These are phyloP conservation scores for Orbicella faveolata DNA, from an alignment of 64 coral and sea anemone species.

Conservation along the genomic window DNA sequence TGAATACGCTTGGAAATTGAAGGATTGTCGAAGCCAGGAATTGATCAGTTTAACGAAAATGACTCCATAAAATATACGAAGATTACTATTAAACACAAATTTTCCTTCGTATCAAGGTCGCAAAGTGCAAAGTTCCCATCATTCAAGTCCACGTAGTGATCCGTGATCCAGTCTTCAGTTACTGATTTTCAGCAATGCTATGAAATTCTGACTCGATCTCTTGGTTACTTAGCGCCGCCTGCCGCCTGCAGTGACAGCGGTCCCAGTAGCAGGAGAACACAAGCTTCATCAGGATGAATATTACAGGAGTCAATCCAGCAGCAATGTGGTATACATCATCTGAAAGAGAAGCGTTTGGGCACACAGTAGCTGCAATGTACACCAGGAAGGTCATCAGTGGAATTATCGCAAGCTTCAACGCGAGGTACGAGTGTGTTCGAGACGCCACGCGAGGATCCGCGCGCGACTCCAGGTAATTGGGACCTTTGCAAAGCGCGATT, in stretches of 20 bases:
- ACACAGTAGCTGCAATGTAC: constrained; percentile 50
- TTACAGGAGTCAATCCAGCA: constrained; percentile 73
- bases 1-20: too few relatives aligned
- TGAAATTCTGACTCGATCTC: constrained; percentile 6
- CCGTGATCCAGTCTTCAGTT: background rate
- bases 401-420: constrained; percentile 72
- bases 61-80: too few relatives aligned
- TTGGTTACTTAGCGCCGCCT: background rate
- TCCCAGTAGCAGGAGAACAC: constrained; percentile 11
- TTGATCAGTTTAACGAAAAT: too few relatives aligned
- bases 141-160: too few relatives aligned
- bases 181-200: background rate
- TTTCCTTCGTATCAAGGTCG: too few relatives aligned
- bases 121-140: too few relatives aligned
- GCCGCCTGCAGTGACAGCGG: background rate
- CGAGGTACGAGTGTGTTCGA: constrained; percentile 80
- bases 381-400: constrained; percentile 71
- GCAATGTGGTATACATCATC: constrained; percentile 71
- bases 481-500: constrained; percentile 68
- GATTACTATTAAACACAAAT: too few relatives aligned
- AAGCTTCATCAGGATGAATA: constrained; percentile 86
- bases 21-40: too few relatives aligned
- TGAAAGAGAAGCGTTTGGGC: constrained; percentile 20
- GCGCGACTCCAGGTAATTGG: constrained; percentile 37
- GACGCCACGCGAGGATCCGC: constrained; percentile 66